Conservation (phyloP, 2,888 invertebrate species). For the Mesochorus sp. region DNA sequence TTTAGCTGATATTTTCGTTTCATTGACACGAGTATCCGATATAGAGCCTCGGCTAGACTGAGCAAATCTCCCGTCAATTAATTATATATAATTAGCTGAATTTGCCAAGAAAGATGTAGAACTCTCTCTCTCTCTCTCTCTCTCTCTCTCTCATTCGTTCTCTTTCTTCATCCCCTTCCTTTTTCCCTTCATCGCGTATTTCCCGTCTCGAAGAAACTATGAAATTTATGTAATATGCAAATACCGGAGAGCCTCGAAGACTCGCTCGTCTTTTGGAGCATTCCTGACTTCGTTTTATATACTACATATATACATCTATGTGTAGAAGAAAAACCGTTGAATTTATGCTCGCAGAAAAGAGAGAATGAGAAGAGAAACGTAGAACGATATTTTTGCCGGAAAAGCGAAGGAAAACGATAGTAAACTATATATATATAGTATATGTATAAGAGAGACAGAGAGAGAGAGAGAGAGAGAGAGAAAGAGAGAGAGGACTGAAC, state of each 20-base stretch:
- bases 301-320: neutral
- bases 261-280: slow-evolving; percentile 12
- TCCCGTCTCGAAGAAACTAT: slow-evolving; percentile 45
- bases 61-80: slow-evolving; percentile 37
- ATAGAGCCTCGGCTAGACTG: neutral
- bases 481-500: slow-evolving; percentile 24
- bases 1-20: neutral
- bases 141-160: neutral
- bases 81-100: slow-evolving; percentile 53
- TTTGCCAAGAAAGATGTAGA: slow-evolving; percentile 20
- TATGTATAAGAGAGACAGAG: no score
- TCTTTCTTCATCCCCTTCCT: neutral
- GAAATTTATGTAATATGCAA: slow-evolving; percentile 61
- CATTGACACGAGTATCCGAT: slow-evolving; percentile 15
- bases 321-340: neutral
- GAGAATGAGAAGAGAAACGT: slow-evolving; percentile 16
- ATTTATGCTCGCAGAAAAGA: slow-evolving; percentile 1
- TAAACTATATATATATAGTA: no score
- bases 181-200: slow-evolving; percentile 28
- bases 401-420: slow-evolving; percentile 10
- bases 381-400: slow-evolving; percentile 26
- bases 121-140: neutral
- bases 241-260: slow-evolving; percentile 32
- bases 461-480: neutral
- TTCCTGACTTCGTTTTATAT: slow-evolving; percentile 22